phyloP scores from a whole-genome alignment of 2,888 invertebrate species.

The Trissoscelio sp. region DNA sequence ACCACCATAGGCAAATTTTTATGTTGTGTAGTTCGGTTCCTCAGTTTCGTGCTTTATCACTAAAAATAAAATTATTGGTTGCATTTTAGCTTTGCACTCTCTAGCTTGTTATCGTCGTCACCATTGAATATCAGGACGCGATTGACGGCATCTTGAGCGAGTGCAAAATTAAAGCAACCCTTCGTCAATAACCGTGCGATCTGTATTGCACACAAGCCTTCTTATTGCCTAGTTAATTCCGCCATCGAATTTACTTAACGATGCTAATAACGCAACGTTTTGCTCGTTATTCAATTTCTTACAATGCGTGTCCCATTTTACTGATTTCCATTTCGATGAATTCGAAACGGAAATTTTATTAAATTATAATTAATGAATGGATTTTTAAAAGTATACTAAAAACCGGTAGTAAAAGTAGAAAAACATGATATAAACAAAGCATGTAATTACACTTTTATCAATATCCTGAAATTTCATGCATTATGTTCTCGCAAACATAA shows the following conservation, averaged over 20 bases:
- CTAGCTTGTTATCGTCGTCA: conserved; percentile 56
- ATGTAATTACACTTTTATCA: no score
- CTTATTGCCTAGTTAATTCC: conserved; percentile 63
- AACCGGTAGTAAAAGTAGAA: no score
- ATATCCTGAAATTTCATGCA: no score
- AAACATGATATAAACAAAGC: no score
- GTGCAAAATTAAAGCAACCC: conserved; percentile 61
- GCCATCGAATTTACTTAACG: conserved; percentile 50
- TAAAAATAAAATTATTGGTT: conserved; percentile 81
- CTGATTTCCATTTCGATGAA: conserved; percentile 20
- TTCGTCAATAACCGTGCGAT: conserved; percentile 44
- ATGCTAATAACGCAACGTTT: conserved; percentile 32
- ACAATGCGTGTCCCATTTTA: conserved; percentile 47
- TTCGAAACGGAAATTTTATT: background rate
- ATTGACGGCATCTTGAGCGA: conserved; percentile 61
- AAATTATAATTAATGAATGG: no score
- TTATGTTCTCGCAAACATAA: no score
- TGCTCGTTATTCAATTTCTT: conserved; percentile 58
- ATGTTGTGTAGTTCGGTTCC: no score
- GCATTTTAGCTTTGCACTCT: conserved; percentile 74
- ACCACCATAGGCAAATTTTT: no score
- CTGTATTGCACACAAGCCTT: conserved; percentile 48
- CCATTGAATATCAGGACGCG: conserved; percentile 45
- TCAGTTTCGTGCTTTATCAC: conserved; percentile 78
- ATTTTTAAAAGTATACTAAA: no score